Evolutionary conservation across 2,113 vertebrate species (phyloP), one percentile per base, ranked within the genome.

Genomic region (Chrysochloris asiatica): DNA sequence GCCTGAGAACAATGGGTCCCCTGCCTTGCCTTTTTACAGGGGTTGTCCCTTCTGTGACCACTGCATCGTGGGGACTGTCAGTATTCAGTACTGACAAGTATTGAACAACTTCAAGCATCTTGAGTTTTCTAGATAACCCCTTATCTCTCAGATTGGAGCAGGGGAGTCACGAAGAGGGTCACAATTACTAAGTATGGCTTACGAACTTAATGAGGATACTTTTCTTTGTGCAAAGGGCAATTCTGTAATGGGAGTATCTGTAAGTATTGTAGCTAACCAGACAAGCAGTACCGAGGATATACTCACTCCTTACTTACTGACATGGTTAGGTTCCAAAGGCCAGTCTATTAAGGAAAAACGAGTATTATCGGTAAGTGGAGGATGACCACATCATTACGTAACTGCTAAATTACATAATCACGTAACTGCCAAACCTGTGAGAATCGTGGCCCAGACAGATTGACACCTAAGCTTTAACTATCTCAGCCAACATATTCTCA

Each of bases 221-320:
- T 52, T 85, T 85, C 91, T 45, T 2, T 88, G 48, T 41, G 89
- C 75, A 72, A n/a, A 83, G 16, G 48, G 48, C 67, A 81, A 83
- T 91, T 86, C 54, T 1, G 0, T 30, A 30, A 10, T 4, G 21
- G 61, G 90, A 76, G 61, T 93, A 91, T 45, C 82, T 91, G 28
- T 41, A 85, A 61, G n/a, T 89, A 78, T 79, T 77, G 48, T 88
- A 48, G 56, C 80, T 65, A 76, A 72, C 56, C 75, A 91, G 48
- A n/a, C 30, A 83, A 71, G 63, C 26, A 77, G 48, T 86, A 87
- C 78, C 30, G 83, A 83, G 30, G 14, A 90, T 85, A 21, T 17
- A 21, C 52, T 17, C 19, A 54, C 52, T 50, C 48, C 48, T 16
- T 50, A 50, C 8, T n/a, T n/a, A n/a, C n/a, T n/a, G n/a, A n/a